Evolutionary conservation across 2,797 vertebrate genomes (phyloP).

Genomic region (Petrocephalus schoutedeni): DNA sequence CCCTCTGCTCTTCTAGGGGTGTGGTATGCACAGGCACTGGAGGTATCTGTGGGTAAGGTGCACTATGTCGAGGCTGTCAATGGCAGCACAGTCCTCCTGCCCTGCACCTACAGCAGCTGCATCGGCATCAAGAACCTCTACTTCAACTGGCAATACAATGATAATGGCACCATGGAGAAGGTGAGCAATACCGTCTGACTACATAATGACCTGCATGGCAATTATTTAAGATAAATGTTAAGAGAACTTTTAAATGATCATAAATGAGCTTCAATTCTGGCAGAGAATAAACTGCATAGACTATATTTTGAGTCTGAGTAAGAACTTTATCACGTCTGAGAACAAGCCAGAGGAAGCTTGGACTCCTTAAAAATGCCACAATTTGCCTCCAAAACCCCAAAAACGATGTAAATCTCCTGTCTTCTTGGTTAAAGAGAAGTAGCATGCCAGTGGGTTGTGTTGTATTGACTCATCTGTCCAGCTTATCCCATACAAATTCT

Average conservation of each 20-base stretch:
- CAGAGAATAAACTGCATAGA: neutral
- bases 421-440: neutral
- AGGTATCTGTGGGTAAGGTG: constrained; percentile 83
- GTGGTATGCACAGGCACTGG: constrained; percentile 67
- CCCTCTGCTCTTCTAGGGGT: constrained; percentile 55
- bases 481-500: neutral
- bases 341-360: neutral
- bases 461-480: neutral
- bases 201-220: neutral
- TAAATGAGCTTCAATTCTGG: neutral
- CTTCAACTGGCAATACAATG: constrained; percentile 83
- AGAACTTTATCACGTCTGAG: neutral
- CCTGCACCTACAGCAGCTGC: constrained; percentile 81
- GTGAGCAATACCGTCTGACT: constrained; percentile 32
- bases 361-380: neutral
- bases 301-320: neutral
- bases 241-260: neutral
- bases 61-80: constrained; percentile 74
- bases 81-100: constrained; percentile 78
- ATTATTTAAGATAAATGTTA: neutral
- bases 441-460: neutral
- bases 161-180: constrained; percentile 55
- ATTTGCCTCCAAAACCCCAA: neutral
- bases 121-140: constrained; percentile 79
- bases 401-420: neutral